A percentile compares a stretch with the other conserved stretches of the same genome.
Evolutionary conservation across 2,888 invertebrate species (phyloP).

Genomic region (Nomada ruficornis): DNA sequence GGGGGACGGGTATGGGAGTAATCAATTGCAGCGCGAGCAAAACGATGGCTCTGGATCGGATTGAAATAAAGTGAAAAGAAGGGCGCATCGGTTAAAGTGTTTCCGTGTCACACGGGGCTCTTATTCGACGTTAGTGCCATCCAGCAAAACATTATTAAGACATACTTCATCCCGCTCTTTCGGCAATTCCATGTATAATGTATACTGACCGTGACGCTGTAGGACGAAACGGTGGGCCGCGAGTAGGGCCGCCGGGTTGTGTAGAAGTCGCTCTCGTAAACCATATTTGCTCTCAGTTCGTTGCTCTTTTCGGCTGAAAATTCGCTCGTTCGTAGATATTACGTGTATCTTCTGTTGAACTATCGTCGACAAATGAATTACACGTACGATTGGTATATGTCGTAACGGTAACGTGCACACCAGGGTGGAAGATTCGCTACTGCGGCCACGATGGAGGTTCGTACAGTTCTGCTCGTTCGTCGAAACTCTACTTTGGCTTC

Average conservation of each 20-base stretch:
- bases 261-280: constrained; percentile 97
- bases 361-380: constrained; percentile 19
- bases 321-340: constrained; percentile 48
- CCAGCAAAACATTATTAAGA: constrained; percentile 70
- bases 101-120: constrained; percentile 57
- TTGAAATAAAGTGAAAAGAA: constrained; percentile 12
- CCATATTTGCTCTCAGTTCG: constrained; percentile 87
- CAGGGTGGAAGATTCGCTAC: constrained; percentile 56
- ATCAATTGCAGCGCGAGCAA: constrained; percentile 44
- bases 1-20: neutral
- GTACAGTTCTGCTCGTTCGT: constrained; percentile 79
- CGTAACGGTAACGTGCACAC: constrained; percentile 51
- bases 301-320: constrained; percentile 40
- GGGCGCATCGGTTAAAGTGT: constrained; percentile 45
- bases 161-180: constrained; percentile 66
- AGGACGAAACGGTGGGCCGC: constrained; percentile 89
- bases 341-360: constrained; percentile 2
- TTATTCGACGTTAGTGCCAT: constrained; percentile 72
- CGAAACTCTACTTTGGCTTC: constrained; percentile 46
- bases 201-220: constrained; percentile 92
- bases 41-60: constrained; percentile 63
- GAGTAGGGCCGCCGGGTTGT: constrained; percentile 94
- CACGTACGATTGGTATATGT: constrained; percentile 34
- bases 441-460: constrained; percentile 82
- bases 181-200: constrained; percentile 41